These are phyloP conservation scores for Calyptommatus sinebrachiatus DNA, from an alignment of 2,113 vertebrate genomes.

Conservation along the genomic window DNA sequence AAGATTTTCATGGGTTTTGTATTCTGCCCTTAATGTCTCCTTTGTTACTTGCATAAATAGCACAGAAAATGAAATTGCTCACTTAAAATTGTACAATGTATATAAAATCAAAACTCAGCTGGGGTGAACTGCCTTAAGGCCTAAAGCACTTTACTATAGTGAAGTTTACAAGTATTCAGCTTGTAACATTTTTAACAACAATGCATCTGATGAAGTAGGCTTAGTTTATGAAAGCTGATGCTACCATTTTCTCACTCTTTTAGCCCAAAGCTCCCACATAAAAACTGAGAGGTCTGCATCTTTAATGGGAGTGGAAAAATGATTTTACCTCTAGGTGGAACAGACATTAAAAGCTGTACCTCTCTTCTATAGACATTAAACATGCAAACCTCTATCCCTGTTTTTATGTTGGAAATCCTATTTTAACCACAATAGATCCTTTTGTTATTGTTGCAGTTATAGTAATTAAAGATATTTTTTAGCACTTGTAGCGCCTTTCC, in stretches of 20 bases:
- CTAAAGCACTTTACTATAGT: not conserved
- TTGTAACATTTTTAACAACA: not conserved
- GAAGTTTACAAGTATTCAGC: not conserved
- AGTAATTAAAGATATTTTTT: no score
- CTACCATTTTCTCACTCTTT: no score
- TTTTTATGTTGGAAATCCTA: no score
- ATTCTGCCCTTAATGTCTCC: not conserved
- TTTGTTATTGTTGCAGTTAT: no score
- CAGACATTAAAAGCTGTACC: not conserved
- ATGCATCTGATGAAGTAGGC: no score
- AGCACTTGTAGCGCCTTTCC: no score
- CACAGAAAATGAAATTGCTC: not conserved
- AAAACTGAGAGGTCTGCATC: not conserved
- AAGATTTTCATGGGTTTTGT: not conserved
- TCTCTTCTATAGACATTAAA: not conserved
- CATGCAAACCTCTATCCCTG: no score
- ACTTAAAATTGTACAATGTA: not conserved
- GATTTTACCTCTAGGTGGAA: not conserved
- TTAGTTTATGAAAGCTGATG: no score
- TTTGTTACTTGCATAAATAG: not conserved
- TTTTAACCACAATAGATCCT: no score
- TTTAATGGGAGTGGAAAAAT: no score
- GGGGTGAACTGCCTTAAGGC: not conserved
- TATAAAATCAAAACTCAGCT: not conserved
- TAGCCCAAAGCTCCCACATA: no score